Conservation (phyloP, 2,888 invertebrate species). For the Odontocolon sp. region DNA sequence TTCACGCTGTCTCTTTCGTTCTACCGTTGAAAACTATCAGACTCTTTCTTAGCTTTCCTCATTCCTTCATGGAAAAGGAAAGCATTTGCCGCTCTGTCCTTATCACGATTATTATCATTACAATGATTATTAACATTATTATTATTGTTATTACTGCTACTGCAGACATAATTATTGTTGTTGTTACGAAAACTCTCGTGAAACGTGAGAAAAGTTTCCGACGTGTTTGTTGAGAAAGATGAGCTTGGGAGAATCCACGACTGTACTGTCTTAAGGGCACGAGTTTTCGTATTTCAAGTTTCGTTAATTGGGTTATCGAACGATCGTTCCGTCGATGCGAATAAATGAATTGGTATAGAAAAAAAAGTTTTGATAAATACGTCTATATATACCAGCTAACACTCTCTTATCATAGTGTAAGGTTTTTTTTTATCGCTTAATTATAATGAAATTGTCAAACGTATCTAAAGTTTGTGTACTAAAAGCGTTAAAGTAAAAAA, state of each 20-base stretch:
- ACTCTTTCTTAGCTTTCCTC: background rate
- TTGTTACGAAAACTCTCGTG: slow-evolving; percentile 23
- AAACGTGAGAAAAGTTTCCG: slow-evolving; percentile 35
- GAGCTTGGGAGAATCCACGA: background rate
- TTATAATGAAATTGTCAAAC: no score
- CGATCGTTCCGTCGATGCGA: background rate
- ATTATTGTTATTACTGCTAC: slow-evolving; percentile 40
- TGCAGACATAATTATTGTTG: slow-evolving; percentile 47
- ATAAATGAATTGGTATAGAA: slow-evolving; percentile 7
- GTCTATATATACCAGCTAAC: no score
- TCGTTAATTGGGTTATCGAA: slow-evolving; percentile 32
- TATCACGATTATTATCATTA: slow-evolving; percentile 66
- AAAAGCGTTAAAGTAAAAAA: no score
- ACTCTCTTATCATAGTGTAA: no score
- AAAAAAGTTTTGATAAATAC: background rate
- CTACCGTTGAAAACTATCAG: slow-evolving; percentile 2
- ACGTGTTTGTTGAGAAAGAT: background rate
- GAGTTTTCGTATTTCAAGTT: background rate
- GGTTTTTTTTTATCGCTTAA: no score
- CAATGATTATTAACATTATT: slow-evolving; percentile 59
- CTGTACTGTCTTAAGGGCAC: background rate
- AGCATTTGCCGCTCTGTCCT: slow-evolving; percentile 63
- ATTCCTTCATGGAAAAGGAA: slow-evolving; percentile 33
- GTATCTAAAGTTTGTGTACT: no score
- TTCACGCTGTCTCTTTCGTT: slow-evolving; percentile 10